Percentiles rank a stretch among this genome's conserved stretches.
Conservation (phyloP, 2,888 invertebrate species). For the Apamea anceps region DNA sequence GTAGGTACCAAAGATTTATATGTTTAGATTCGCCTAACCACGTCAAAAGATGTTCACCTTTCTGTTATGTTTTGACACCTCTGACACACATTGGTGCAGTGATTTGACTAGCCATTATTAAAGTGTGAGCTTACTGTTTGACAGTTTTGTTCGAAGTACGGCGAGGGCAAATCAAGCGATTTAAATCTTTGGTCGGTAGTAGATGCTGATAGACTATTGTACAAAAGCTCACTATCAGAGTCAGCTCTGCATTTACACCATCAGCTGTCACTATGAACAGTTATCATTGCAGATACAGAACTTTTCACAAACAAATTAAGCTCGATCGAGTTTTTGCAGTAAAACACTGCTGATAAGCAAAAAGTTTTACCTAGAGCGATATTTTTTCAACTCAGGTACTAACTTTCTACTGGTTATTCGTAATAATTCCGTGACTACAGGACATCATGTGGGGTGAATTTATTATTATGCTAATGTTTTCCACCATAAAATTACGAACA, state of each 20-base stretch:
- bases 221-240: background rate
- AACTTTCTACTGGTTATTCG: background rate
- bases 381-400: constrained; percentile 16
- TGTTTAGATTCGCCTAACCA: too few relatives aligned
- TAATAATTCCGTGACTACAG: constrained; percentile 43
- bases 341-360: constrained; percentile 10
- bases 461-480: constrained; percentile 52
- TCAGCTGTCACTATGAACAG: background rate
- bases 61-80: too few relatives aligned
- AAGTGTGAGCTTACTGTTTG: too few relatives aligned
- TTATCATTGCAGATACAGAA: constrained; percentile 14
- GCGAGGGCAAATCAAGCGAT: too few relatives aligned
- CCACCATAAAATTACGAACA: constrained; percentile 38
- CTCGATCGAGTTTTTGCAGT: constrained; percentile 8
- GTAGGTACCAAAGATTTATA: too few relatives aligned
- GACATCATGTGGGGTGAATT: constrained; percentile 38
- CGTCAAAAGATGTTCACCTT: too few relatives aligned
- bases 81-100: too few relatives aligned
- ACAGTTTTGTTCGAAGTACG: too few relatives aligned
- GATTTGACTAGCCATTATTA: too few relatives aligned
- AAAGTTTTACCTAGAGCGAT: constrained; percentile 8
- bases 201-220: background rate
- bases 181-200: too few relatives aligned
- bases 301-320: constrained; percentile 7
- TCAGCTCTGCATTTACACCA: background rate